Base-by-base conservation (phyloP, 2,888 invertebrate species). In the Stenchaetothrips biformis region DNA sequence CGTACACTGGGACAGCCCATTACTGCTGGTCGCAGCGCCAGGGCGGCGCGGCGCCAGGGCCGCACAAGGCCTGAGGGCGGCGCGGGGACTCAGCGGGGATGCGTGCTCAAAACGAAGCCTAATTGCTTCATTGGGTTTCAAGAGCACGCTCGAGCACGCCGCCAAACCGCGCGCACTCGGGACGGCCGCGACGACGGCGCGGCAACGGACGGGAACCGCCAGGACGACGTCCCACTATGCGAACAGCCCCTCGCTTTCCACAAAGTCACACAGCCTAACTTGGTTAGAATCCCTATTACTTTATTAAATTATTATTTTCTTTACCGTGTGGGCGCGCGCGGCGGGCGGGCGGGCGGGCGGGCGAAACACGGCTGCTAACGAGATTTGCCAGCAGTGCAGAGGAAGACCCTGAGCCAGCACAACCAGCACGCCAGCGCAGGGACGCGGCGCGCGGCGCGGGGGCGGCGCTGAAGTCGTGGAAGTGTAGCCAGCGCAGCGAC, bases 211-310 rank as follows among this genome's bases (percentile, higher is more conserved):
- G 37, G 37, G 2, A 1, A 37, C 37, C 37, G 4, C 37, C 37
- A 37, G 37, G 2, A 37, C 37, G 37, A 37, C 37, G 80, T 88
- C 87, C 1, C 90, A 89, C 85, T 90, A 89, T 6, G 92, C 92
- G 83, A 91, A 90, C 81, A 89, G 85, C 16, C 89, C 89, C 9
- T 88, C 88, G 37, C 37, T 37, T 37, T 37, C 4, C 37, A 37
- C 37, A 37, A 37, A 37, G 37, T 37, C 37, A 4, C 37, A 37
- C 37, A 4, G 2, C 37, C 37, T 37, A 37, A 37, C 37, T 37
- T 37, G 2, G 37, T 37, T 37, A 37, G 37, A 37, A 37, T 37
- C 37, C 37, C 37, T 37, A 37, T 37, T 37, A 37, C 4, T 37
- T 37, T 37, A 37, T 37, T 37, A 37, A 37, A 37, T 37, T 37